These are phyloP conservation scores for Pelobates cultripes DNA, from an alignment of 2,797 vertebrate species.

Conservation along the genomic window DNA sequence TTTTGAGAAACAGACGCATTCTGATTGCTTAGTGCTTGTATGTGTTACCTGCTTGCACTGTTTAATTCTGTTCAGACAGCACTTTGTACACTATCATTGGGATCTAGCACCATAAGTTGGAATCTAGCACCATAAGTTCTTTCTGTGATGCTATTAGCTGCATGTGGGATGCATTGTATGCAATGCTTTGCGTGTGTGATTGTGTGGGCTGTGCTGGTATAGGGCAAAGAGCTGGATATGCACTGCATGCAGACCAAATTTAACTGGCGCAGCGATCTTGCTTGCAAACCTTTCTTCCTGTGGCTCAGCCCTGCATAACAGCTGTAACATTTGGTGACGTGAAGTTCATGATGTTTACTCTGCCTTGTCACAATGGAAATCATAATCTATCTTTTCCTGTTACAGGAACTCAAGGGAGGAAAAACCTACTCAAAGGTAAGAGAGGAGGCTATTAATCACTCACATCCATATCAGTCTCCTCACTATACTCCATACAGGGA, in stretches of 20 bases:
- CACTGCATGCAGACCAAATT: background rate
- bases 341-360: slow-evolving; percentile 3
- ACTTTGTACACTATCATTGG: background rate
- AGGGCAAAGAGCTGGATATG: slow-evolving; percentile 3
- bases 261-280: background rate
- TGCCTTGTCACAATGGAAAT: slow-evolving; percentile 36
- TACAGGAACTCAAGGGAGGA: slow-evolving; percentile 96
- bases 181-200: background rate
- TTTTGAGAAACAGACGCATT: no score
- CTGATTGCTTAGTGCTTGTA: no score
- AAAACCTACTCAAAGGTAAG: slow-evolving; percentile 96
- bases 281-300: background rate
- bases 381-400: slow-evolving; percentile 71
- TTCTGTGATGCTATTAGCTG: background rate
- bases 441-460: slow-evolving; percentile 30
- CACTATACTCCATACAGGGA: background rate
- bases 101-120: background rate
- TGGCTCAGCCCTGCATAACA: background rate
- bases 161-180: slow-evolving; percentile 34
- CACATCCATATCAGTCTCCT: background rate
- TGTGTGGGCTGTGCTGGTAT: slow-evolving; percentile 19
- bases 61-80: background rate
- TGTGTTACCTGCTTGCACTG: no score
- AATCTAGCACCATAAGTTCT: background rate
- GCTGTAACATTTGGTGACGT: background rate